Evolutionary conservation across 2,113 vertebrate genomes (phyloP).

Genomic region (Sprattus sprattus): DNA sequence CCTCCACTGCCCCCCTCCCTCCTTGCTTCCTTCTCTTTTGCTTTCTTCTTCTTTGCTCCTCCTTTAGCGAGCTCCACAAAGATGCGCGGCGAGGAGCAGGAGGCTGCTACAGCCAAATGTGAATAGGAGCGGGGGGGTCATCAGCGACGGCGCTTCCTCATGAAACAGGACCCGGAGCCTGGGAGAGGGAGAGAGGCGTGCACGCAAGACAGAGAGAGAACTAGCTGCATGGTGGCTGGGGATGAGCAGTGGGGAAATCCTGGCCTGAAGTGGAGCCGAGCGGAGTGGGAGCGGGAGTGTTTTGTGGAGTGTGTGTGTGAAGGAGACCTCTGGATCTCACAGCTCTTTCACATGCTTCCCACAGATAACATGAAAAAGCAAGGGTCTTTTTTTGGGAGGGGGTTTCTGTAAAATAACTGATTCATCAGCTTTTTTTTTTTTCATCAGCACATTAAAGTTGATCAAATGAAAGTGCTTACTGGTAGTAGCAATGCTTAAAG

Average conservation of each 20-base stretch:
- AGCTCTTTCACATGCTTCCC: not conserved
- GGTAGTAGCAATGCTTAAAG: too few species aligned
- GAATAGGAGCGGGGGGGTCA: slow-evolving; percentile 63
- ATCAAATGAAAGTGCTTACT: too few species aligned
- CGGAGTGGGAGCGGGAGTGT: slow-evolving; percentile 2
- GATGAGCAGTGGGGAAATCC: slow-evolving; percentile 60
- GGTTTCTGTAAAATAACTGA: not conserved
- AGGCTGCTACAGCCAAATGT: not conserved
- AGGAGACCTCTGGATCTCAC: not conserved
- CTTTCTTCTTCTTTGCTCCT: not conserved
- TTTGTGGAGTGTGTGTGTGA: not conserved
- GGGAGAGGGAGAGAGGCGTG: slow-evolving; percentile 54
- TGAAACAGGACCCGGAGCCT: slow-evolving; percentile 77
- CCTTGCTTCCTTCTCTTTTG: not conserved
- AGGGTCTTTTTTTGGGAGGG: not conserved
- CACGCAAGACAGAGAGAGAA: slow-evolving; percentile 56
- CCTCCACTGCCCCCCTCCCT: not conserved
- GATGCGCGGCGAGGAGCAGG: not conserved
- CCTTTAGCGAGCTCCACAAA: not conserved
- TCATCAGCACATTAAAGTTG: too few species aligned
- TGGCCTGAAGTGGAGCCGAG: slow-evolving; percentile 56
- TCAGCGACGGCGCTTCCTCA: slow-evolving; percentile 68
- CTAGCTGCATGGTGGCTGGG: slow-evolving; percentile 64
- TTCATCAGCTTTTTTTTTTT: too few species aligned
- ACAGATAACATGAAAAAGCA: not conserved